These are phyloP conservation scores for Sylvia atricapilla DNA, from an alignment of 2,113 vertebrate species.

Conservation along the genomic window DNA sequence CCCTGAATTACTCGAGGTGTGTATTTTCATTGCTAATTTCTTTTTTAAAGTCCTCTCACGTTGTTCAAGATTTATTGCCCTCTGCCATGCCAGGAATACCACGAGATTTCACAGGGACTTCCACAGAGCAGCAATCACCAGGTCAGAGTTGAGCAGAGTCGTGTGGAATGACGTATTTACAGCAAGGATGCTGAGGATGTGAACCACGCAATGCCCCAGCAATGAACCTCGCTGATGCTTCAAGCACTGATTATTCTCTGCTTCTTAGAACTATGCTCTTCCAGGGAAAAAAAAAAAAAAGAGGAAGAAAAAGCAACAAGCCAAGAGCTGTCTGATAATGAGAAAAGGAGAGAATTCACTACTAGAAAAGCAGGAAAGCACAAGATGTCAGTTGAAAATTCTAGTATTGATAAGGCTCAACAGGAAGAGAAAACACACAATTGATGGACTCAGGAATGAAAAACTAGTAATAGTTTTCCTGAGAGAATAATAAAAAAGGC, in stretches of 20 bases:
- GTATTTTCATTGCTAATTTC: neutral
- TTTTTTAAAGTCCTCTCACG: neutral
- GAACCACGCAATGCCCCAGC: neutral
- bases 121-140: neutral
- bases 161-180: neutral
- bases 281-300: neutral
- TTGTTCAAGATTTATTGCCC: neutral
- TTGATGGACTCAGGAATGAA: neutral
- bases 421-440: neutral
- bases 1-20: neutral
- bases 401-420: neutral
- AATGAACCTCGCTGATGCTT: neutral
- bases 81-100: neutral
- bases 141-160: conserved; percentile 35
- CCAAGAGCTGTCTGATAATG: neutral
- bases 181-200: conserved; percentile 13
- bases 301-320: neutral
- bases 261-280: neutral
- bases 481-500: neutral
- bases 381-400: neutral
- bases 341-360: neutral
- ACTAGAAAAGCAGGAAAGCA: neutral
- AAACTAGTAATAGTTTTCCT: neutral
- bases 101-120: conserved; percentile 7
- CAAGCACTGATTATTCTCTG: neutral